Conservation (phyloP, 2,113 vertebrate genomes). For the Pseudopodoces humilis region DNA sequence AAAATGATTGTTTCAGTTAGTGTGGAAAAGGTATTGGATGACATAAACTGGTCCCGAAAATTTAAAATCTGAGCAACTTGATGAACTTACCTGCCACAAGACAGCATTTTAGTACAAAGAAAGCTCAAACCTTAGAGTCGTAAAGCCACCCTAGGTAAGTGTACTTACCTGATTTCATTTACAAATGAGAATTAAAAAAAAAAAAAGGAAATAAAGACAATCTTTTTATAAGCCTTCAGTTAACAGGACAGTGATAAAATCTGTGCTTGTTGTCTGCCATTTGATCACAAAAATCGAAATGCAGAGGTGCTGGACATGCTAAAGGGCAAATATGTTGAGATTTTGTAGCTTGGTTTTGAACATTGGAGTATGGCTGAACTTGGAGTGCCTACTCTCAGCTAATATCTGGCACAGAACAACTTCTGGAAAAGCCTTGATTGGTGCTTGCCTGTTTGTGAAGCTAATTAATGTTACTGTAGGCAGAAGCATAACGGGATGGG, state of each 20-base stretch:
- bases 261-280: constrained; percentile 8
- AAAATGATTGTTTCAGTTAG: background rate
- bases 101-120: background rate
- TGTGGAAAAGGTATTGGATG: background rate
- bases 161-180: background rate
- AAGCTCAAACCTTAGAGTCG: background rate
- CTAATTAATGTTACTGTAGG: background rate
- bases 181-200: background rate
- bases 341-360: background rate
- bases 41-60: background rate
- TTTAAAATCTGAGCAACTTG: background rate
- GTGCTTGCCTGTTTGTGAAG: background rate
- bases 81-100: background rate
- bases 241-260: constrained; percentile 23
- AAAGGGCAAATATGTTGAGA: constrained; percentile 6
- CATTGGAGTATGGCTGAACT: background rate
- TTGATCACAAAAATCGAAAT: constrained; percentile 50
- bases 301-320: background rate
- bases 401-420: background rate
- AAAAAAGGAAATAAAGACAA: background rate
- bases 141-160: background rate
- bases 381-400: background rate
- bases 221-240: background rate
- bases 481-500: background rate
- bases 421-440: background rate